Evolutionary conservation across 1,140 invertebrate genomes (phyloP), one percentile per base, ranked within the genome.

Genomic region (Helicoverpa zea): DNA sequence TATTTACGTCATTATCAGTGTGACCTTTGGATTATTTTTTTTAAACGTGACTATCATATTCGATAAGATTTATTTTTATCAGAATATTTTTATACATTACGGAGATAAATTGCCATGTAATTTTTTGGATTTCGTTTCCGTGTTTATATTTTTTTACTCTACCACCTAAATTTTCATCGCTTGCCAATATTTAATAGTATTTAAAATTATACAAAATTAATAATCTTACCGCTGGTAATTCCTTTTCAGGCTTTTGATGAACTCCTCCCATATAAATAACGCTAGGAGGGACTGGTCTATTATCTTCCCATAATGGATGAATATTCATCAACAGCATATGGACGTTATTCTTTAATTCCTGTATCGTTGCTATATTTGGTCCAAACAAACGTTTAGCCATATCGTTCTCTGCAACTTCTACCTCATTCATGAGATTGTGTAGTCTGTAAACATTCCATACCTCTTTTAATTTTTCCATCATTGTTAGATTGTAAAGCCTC

Each of bases 271-370:
- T 85, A 63, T 92, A 85, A 13, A 96, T 84, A 3, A 95, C 91
- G 47, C 84, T 90, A 10, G 95, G 95, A 16, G 93, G 89, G 2
- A 92, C 81, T 5, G 96, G 93, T 16, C 93, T 87, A 49, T 91
- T 87, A 68, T 88, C 84, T 29, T 88, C 83, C 79, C 95, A 90
- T 9, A 93, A 81, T 4, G 91, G 91, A 92, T 96, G 92, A 5
- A 83, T 83, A 83, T 95, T 96, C 4, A 95, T 63, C 59, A 97
- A 94, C n/a, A 96, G 47, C 85, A 97, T 84, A 61, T 95, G 93
- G 3, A 95, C 86, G 86, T 95, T 95, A 49, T 89, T 88, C 51
- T 90, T 87, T 30, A 96, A 81, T 73, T 95, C 93, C 0, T 84
- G 82, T 14, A 95, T 56, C 18, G 85, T 66, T 4, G 94, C 92